A percentile compares a stretch with the other conserved stretches of the same genome.
phyloP scores from a whole-genome alignment of 2,888 invertebrate genomes.

The Caenorhabditis zanzibari region DNA sequence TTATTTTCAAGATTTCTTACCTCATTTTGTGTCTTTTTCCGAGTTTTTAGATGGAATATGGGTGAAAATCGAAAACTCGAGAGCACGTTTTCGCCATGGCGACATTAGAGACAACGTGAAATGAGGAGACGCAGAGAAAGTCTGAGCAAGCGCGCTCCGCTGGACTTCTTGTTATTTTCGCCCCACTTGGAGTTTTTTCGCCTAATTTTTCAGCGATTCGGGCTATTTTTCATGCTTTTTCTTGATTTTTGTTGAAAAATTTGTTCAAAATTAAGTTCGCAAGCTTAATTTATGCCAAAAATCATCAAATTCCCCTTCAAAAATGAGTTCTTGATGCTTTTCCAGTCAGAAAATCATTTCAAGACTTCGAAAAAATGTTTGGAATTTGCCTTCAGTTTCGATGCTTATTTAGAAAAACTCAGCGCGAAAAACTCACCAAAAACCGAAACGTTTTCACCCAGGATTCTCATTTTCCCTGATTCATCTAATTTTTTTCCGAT shows the following conservation, averaged over 20 bases:
- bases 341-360: background rate
- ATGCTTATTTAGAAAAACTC: background rate
- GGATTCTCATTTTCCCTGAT: too few relatives aligned
- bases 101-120: conserved; percentile 25
- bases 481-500: too few relatives aligned
- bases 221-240: conserved; percentile 12
- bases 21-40: conserved; percentile 29
- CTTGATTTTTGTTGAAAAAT: background rate
- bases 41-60: background rate
- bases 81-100: conserved; percentile 43
- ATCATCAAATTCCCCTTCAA: background rate
- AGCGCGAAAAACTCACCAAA: background rate
- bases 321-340: background rate
- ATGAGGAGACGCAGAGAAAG: conserved; percentile 34
- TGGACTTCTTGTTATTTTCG: background rate
- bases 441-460: too few relatives aligned
- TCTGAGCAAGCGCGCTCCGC: conserved; percentile 36
- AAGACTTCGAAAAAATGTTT: background rate
- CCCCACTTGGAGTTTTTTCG: conserved; percentile 37
- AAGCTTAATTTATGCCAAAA: background rate
- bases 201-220: conserved; percentile 9
- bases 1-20: conserved; percentile 5
- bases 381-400: background rate
- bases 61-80: conserved; percentile 10
- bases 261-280: background rate